A percentile compares a stretch with the other conserved stretches of the same genome.
Evolutionary conservation across 2,113 vertebrate species (phyloP).

Genomic region (Alces alces): DNA sequence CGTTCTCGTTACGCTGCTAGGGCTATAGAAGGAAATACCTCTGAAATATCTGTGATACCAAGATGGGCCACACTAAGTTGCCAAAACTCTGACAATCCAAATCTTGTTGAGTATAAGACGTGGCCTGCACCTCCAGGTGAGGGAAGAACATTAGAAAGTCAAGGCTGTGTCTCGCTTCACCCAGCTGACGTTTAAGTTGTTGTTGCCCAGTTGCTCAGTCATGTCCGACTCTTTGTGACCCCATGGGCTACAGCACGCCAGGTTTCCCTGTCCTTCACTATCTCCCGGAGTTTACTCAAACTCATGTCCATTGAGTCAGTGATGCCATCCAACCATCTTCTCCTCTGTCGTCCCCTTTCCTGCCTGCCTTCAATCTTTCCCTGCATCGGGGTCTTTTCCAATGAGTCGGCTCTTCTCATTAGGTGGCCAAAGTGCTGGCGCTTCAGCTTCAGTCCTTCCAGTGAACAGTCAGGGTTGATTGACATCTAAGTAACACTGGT

Average conservation of each 20-base stretch:
- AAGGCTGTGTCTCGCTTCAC: not conserved
- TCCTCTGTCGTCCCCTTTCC: not conserved
- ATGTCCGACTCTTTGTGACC: not conserved
- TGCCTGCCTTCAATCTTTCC: not conserved
- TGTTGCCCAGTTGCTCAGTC: not conserved
- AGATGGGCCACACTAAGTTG: not conserved
- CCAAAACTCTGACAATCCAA: not conserved
- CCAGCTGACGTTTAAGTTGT: not conserved
- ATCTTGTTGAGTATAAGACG: not conserved
- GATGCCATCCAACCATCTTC: not conserved
- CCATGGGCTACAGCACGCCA: not conserved
- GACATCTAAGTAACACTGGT: not conserved
- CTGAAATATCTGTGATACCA: not conserved
- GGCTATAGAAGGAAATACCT: not conserved
- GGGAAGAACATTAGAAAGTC: not conserved
- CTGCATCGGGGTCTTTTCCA: not conserved
- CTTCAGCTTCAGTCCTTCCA: not conserved
- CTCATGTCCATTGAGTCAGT: not conserved
- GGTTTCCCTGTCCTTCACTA: not conserved
- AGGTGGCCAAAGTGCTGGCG: not conserved
- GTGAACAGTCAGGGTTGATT: not conserved
- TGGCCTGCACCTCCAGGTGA: too few species aligned
- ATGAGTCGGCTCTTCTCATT: not conserved
- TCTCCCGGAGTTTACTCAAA: not conserved
- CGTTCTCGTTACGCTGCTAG: not conserved